Evolutionary conservation across 1,140 invertebrate species (phyloP).

Genomic region (Brachionus rotundiformis): DNA sequence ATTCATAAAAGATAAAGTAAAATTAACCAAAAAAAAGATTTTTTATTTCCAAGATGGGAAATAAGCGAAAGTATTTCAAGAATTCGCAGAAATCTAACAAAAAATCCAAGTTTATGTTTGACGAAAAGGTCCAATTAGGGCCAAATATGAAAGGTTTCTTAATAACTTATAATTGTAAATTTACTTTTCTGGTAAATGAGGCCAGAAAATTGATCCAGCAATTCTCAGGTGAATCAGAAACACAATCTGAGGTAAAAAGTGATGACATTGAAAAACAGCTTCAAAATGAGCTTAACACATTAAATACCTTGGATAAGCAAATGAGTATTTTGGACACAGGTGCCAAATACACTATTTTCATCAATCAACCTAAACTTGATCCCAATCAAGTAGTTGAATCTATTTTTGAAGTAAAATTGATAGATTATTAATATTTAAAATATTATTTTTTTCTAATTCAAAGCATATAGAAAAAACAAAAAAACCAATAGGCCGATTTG

Average conservation of each 20-base stretch:
- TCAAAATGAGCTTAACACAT: slow-evolving; percentile 3
- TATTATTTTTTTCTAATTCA: neutral
- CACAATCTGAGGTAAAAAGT: neutral
- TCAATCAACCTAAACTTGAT: slow-evolving; percentile 9
- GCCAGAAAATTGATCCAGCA: slow-evolving; percentile 35
- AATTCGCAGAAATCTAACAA: slow-evolving; percentile 23
- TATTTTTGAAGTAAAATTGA: slow-evolving; percentile 32
- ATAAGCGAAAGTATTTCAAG: slow-evolving; percentile 15
- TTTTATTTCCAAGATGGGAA: neutral
- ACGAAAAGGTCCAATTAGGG: slow-evolving; percentile 11
- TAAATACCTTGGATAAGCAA: slow-evolving; percentile 8
- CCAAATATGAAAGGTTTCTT: slow-evolving; percentile 30
- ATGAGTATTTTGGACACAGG: slow-evolving; percentile 35
- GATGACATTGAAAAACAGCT: slow-evolving; percentile 41
- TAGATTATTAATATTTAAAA: neutral
- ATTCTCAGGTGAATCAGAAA: neutral
- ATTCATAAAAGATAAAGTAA: neutral
- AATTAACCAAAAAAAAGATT: neutral
- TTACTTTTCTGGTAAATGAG: slow-evolving; percentile 45
- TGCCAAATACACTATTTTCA: slow-evolving; percentile 47
- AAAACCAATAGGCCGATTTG: slow-evolving; percentile 35
- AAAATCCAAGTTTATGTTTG: slow-evolving; percentile 37
- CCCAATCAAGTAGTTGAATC: slow-evolving; percentile 8
- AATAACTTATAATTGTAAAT: slow-evolving; percentile 51
- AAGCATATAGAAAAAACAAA: slow-evolving; percentile 46